Conservation (phyloP, 2,113 vertebrate genomes). For the Ramphastos sulfuratus region DNA sequence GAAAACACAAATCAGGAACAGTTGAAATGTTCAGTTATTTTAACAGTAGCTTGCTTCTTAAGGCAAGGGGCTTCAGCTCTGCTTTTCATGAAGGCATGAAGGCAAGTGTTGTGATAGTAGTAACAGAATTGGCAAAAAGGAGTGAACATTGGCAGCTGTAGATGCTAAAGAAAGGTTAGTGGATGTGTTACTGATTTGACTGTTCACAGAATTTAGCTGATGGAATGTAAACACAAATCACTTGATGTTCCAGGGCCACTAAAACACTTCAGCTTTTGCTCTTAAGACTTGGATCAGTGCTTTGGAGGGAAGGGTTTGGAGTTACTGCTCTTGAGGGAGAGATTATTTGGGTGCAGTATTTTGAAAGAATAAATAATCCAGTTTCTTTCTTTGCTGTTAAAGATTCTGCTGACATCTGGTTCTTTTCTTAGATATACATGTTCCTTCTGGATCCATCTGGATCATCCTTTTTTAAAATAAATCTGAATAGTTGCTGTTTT, state of each 20-base stretch:
- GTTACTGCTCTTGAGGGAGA: not conserved
- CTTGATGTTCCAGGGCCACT: not conserved
- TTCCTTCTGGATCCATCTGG: not conserved
- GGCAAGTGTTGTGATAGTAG: not conserved
- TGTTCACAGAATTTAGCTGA: not conserved
- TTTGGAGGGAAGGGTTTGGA: not conserved
- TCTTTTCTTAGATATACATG: not conserved
- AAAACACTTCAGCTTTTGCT: not conserved
- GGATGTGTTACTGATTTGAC: accelerated
- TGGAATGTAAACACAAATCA: not conserved
- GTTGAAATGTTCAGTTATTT: not conserved
- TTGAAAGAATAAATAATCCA: not conserved
- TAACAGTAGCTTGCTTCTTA: not conserved
- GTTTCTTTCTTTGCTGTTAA: not conserved
- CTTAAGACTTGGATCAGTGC: not conserved
- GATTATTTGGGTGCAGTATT: not conserved
- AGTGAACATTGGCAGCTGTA: not conserved
- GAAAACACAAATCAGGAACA: not conserved
- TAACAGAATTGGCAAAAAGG: not conserved
- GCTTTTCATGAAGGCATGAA: not conserved
- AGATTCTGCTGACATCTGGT: not conserved
- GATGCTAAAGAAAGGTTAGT: not conserved
- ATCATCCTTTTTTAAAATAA: not conserved
- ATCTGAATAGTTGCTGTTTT: not conserved
- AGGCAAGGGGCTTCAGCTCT: not conserved